Base-by-base conservation (phyloP, 1,140 invertebrate genomes). In the Diachasma alloeum region DNA sequence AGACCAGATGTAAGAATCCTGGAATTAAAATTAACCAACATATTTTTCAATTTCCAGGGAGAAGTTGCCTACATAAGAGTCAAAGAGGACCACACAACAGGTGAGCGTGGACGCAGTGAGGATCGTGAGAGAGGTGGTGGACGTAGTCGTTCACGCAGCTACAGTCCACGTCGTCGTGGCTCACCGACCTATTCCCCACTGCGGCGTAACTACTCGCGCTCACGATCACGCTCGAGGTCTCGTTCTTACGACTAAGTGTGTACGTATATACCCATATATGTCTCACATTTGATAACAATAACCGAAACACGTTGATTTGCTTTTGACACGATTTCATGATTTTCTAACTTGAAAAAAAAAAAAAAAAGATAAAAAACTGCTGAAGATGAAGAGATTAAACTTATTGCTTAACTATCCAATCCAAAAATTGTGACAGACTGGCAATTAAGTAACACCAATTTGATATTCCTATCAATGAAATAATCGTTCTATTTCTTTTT, bases 41-140 rank as follows among this genome's bases (percentile, higher is more conserved):
- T n/a, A n/a, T n/a, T n/a, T 31, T 31, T 31, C 6, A 31, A 31
- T 31, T 31, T 31, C 31, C 83, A 99, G 97, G 97, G 97, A 76
- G 98, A 99, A 90, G 96, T 97, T 53, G 93, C 97, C 10, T 99
- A 99, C 87, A 97, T 99, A 81, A 91, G 97, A 69, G 97, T 99
- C 17, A 97, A 97, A 86, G 97, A 99, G 91, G 97, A 99, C 88
- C 94, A 95, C 83, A 93, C 94, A 15, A 93, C 94, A 76, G 92
- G 93, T 80, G 93, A 93, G 67, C 90, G 94, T 10, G 90, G 92
- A 73, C 91, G 93, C 10, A 91, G 92, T 36, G 92, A 92, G 82
- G 92, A 93, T 66, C 89, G 90, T 76, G 89, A 90, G 67, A 85
- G 90, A 74, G 66, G 59, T 26, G 89, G 59, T 63, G 89, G 90